Percentiles rank a stretch among this genome's conserved stretches.
These are phyloP conservation scores for Apotomis turbidana DNA, from an alignment of 2,888 invertebrate genomes.

Conservation along the genomic window DNA sequence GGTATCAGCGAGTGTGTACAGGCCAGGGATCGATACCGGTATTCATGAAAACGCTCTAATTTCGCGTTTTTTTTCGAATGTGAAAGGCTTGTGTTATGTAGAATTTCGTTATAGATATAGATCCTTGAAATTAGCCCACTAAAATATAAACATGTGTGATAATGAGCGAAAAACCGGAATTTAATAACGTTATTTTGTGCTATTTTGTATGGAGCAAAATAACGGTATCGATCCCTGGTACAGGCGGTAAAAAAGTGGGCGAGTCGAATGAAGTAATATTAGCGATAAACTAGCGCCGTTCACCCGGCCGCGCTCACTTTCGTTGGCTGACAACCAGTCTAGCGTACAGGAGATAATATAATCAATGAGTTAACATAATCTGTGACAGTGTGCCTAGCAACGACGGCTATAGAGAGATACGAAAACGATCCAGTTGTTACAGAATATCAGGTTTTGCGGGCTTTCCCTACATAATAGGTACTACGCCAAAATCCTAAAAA, in stretches of 20 bases:
- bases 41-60: no score
- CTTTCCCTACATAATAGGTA: slow-evolving; percentile 13
- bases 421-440: slow-evolving; percentile 17
- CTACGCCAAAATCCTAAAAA: neutral
- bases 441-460: slow-evolving; percentile 13
- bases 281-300: slow-evolving; percentile 62
- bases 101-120: no score
- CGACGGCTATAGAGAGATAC: slow-evolving; percentile 3
- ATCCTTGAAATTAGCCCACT: no score
- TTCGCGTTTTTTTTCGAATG: no score
- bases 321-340: slow-evolving; percentile 57
- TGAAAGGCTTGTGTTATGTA: no score
- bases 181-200: no score
- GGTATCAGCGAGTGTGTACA: neutral
- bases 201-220: no score
- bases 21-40: no score
- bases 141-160: no score
- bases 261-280: slow-evolving; percentile 72
- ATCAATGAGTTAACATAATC: slow-evolving; percentile 40
- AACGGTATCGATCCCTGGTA: no score
- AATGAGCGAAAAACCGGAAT: no score
- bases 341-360: slow-evolving; percentile 31
- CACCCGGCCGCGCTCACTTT: slow-evolving; percentile 73
- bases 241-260: slow-evolving; percentile 58
- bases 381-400: slow-evolving; percentile 27